These are phyloP conservation scores for Teleogryllus occipitalis DNA, from an alignment of 1,140 invertebrate species.

Conservation along the genomic window DNA sequence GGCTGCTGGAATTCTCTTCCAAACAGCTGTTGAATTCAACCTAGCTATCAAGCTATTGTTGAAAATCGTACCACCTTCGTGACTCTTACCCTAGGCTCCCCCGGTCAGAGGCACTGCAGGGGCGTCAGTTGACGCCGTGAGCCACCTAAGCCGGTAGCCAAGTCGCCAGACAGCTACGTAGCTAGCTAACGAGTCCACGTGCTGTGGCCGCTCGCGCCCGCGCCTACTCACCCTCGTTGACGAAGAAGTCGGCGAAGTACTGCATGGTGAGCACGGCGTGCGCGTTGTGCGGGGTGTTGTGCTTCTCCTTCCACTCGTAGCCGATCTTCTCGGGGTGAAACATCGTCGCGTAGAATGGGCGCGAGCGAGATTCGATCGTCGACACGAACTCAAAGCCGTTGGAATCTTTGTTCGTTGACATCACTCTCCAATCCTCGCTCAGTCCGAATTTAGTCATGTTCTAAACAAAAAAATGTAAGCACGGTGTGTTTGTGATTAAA, in stretches of 20 bases:
- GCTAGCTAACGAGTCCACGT: too few species aligned
- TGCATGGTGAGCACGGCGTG: conserved; percentile 54
- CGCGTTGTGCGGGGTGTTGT: conserved; percentile 48
- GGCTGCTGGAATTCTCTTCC: too few species aligned
- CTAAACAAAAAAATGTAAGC: conserved; percentile 30
- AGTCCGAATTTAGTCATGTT: conserved; percentile 49
- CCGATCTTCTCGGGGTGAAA: conserved; percentile 87
- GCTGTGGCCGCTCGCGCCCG: too few species aligned
- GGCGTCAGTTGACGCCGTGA: too few species aligned
- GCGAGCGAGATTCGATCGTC: conserved; percentile 27
- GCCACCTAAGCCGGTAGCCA: too few species aligned
- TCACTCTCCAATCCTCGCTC: conserved; percentile 51
- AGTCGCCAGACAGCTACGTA: too few species aligned
- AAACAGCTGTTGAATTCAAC: too few species aligned
- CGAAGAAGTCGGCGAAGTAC: conserved; percentile 80
- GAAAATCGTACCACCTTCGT: too few species aligned
- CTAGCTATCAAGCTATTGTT: too few species aligned
- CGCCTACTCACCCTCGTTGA: conserved; percentile 51
- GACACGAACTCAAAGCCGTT: conserved; percentile 47
- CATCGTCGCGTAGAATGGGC: conserved; percentile 80
- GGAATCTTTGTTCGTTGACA: conserved; percentile 60
- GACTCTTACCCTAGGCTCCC: too few species aligned
- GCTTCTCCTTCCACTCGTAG: conserved; percentile 63
- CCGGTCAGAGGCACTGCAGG: too few species aligned
- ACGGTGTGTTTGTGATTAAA: too few species aligned